A percentile compares a stretch with the other conserved stretches of the same genome.
Conservation (phyloP, 1,140 invertebrate genomes). For the Drosophila arizonae region DNA sequence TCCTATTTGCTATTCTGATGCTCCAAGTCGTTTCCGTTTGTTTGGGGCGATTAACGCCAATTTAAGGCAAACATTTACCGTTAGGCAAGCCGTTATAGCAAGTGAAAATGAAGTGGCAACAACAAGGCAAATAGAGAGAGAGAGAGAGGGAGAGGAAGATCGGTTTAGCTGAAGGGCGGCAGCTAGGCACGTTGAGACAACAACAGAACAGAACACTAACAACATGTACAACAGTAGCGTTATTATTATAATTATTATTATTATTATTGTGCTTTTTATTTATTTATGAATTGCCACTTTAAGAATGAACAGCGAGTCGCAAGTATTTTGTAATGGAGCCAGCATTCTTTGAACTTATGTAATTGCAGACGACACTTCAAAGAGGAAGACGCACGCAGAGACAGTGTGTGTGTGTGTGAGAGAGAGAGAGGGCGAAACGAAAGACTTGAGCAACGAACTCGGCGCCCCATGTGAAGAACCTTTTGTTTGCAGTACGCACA, state of each 20-base stretch:
- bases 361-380: constrained; percentile 50
- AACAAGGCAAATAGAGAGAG: constrained; percentile 17
- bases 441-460: constrained; percentile 52
- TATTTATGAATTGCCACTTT: constrained; percentile 57
- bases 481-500: constrained; percentile 47
- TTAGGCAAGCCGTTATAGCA: constrained; percentile 77
- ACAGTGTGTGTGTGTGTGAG: background rate
- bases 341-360: constrained; percentile 73
- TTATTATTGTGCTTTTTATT: constrained; percentile 59
- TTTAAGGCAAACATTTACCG: constrained; percentile 65
- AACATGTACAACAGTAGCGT: constrained; percentile 20
- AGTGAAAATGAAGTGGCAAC: constrained; percentile 80
- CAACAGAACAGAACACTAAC: constrained; percentile 2
- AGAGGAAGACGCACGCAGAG: background rate
- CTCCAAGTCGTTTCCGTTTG: constrained; percentile 69
- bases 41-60: constrained; percentile 72
- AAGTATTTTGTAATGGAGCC: constrained; percentile 32
- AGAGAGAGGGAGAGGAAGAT: constrained; percentile 4
- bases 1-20: constrained; percentile 37
- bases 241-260: constrained; percentile 37
- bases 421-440: constrained; percentile 28
- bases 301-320: constrained; percentile 40
- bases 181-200: constrained; percentile 34
- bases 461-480: constrained; percentile 18
- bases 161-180: constrained; percentile 11